Conservation (phyloP, 2,888 invertebrate genomes). For the Xylota segnis region DNA sequence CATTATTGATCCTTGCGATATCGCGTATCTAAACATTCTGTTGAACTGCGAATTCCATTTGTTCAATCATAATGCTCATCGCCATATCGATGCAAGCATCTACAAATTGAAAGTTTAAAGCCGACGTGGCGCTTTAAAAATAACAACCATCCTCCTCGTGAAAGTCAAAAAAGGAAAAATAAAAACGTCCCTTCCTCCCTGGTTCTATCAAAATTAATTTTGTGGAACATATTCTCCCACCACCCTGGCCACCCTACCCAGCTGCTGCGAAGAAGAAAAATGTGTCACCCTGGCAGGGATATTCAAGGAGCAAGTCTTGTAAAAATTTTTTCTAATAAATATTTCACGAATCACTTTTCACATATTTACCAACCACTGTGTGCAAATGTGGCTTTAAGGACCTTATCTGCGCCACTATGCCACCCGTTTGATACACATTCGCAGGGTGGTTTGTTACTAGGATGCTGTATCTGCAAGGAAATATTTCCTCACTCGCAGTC, state of each 20-base stretch:
- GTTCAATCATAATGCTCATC: no score
- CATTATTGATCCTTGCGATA: no score
- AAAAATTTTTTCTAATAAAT: slow-evolving; percentile 26
- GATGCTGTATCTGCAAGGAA: background rate
- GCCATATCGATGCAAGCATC: no score
- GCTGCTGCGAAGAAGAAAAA: background rate
- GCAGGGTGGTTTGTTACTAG: background rate
- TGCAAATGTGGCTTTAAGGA: slow-evolving; percentile 7
- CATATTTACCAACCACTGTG: slow-evolving; percentile 3
- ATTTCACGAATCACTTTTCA: slow-evolving; percentile 52
- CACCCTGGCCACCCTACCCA: background rate
- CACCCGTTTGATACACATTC: background rate
- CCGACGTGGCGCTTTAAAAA: background rate
- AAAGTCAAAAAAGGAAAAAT: background rate
- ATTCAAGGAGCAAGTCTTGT: background rate
- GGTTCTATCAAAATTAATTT: slow-evolving; percentile 35
- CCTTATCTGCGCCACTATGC: background rate
- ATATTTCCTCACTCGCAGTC: background rate
- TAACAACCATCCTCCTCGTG: background rate
- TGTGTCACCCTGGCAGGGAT: slow-evolving; percentile 2
- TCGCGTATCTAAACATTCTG: no score
- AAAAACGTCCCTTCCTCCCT: background rate
- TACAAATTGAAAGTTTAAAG: background rate
- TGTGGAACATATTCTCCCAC: slow-evolving; percentile 24
- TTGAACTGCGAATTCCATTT: no score